Evolutionary conservation across 37 sponge, comb jelly and placozoan species (phyloP).

Genomic region (Agelas oroides): DNA sequence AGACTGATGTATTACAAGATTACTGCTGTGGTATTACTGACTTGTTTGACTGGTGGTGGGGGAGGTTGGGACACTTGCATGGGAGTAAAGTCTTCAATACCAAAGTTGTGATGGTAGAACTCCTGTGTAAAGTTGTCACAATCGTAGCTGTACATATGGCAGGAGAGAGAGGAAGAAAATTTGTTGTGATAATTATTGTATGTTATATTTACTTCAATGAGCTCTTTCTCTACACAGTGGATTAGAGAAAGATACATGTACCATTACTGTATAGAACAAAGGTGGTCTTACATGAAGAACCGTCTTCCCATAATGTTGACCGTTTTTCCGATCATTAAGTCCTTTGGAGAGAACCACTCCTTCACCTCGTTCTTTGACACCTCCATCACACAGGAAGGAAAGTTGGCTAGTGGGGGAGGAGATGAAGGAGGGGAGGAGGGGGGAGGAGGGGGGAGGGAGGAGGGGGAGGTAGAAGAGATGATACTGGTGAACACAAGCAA

Average conservation of each 20-base stretch:
- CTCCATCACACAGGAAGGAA: conserved; percentile 90
- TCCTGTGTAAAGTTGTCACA: conserved; percentile 94
- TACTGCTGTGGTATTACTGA: not conserved
- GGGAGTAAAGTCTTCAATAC: conserved; percentile 69
- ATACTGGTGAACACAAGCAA: not conserved
- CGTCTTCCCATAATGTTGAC: conserved; percentile 86
- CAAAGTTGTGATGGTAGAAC: conserved; percentile 78
- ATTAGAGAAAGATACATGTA: too few species aligned
- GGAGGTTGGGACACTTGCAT: conserved; percentile 38
- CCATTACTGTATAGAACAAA: too few species aligned
- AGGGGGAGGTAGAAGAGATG: too few species aligned
- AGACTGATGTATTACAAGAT: too few species aligned
- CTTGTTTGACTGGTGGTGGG: conserved; percentile 45
- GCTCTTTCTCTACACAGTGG: too few species aligned
- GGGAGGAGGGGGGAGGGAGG: not conserved
- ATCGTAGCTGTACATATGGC: conserved; percentile 71
- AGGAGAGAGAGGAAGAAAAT: not conserved
- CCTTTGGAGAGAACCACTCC: conserved; percentile 91
- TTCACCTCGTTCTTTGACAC: conserved; percentile 89
- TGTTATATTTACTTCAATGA: too few species aligned
- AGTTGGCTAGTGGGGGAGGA: conserved; percentile 59
- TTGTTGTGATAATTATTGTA: too few species aligned
- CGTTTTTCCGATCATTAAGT: conserved; percentile 90
- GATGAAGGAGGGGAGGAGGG: not conserved
- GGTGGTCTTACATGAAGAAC: conserved; percentile 81